A percentile compares a stretch with the other conserved stretches of the same genome.
Evolutionary conservation across 2,113 vertebrate genomes (phyloP).

Genomic region (Lagenorhynchus albirostris): DNA sequence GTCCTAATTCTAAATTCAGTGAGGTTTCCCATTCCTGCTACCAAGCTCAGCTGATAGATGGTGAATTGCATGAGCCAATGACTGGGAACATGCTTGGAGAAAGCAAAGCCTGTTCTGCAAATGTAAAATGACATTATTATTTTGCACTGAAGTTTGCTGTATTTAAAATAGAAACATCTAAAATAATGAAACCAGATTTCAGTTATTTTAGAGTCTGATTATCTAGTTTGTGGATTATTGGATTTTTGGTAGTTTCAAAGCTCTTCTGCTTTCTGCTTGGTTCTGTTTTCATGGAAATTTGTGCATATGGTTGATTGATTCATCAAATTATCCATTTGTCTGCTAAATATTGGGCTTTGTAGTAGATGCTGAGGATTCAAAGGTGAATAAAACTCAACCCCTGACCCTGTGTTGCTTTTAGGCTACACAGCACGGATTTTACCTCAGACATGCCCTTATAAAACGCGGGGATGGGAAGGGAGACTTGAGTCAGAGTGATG

Average conservation of each 20-base stretch:
- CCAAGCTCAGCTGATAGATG: background rate
- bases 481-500: background rate
- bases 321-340: background rate
- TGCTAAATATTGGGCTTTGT: background rate
- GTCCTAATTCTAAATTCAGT: slow-evolving; percentile 14
- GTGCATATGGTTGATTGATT: background rate
- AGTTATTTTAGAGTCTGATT: background rate
- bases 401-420: background rate
- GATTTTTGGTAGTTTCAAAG: background rate
- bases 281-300: background rate
- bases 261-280: background rate
- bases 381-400: background rate
- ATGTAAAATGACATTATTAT: background rate
- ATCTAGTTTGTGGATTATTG: background rate
- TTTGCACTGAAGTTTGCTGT: background rate
- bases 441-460: background rate
- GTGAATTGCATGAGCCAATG: background rate
- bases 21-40: slow-evolving; percentile 8
- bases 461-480: background rate
- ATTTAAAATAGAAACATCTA: background rate
- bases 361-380: background rate
- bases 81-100: background rate
- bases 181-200: background rate
- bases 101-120: background rate
- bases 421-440: background rate